A percentile compares a stretch with the other conserved stretches of the same genome.
phyloP scores from a whole-genome alignment of 2,113 vertebrate genomes.

The Macroglossus sobrinus region DNA sequence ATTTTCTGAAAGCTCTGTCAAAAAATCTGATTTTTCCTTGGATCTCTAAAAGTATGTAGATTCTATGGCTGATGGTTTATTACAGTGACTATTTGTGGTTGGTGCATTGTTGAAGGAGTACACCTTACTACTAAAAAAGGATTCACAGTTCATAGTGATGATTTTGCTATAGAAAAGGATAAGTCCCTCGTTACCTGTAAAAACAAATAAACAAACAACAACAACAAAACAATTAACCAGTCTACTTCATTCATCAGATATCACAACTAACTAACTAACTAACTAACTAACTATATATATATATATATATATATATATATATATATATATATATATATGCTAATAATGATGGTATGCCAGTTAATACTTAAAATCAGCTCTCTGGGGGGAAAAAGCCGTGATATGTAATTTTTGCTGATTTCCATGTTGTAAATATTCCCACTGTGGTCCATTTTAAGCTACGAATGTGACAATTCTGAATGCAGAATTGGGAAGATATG shows the following conservation, averaged over 20 bases:
- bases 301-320: too few species aligned
- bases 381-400: not conserved
- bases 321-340: too few species aligned
- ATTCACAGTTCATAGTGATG: not conserved
- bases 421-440: not conserved
- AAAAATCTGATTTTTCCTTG: constrained; percentile 6
- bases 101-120: not conserved
- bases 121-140: not conserved
- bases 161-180: not conserved
- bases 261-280: not conserved
- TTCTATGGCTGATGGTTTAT: not conserved
- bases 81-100: constrained; percentile 18
- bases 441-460: not conserved
- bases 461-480: not conserved
- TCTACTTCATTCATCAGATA: not conserved
- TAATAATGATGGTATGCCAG: not conserved
- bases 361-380: not conserved
- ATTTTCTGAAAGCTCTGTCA: not conserved
- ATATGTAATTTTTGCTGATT: not conserved
- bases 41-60: not conserved
- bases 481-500: not conserved
- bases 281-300: not conserved
- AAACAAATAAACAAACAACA: not conserved
- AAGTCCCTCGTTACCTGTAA: not conserved
- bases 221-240: not conserved